phyloP scores from a whole-genome alignment of 2,797 vertebrate genomes.

The Acestrorhynchus altus region DNA sequence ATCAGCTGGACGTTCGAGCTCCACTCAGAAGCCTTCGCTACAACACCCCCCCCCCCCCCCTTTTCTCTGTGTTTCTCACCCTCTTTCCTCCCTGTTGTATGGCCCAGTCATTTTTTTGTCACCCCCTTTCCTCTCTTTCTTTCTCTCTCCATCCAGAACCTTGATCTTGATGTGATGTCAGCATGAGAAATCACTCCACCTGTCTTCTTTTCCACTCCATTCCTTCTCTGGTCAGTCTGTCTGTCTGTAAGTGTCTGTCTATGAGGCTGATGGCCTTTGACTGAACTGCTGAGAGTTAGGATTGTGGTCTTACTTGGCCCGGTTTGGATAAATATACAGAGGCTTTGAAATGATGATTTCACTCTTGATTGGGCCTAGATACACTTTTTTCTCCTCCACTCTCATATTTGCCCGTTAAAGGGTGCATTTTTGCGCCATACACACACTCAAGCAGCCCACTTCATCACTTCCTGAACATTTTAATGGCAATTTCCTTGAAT shows the following conservation, averaged over 20 bases:
- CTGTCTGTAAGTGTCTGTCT: not conserved
- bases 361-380: slow-evolving; percentile 36
- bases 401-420: slow-evolving; percentile 47
- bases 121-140: not conserved
- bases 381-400: slow-evolving; percentile 21
- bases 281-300: slow-evolving; percentile 31
- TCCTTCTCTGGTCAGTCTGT: slow-evolving; percentile 2
- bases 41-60: not conserved
- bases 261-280: slow-evolving; percentile 16
- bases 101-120: not conserved
- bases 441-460: slow-evolving; percentile 38
- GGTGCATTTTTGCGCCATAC: slow-evolving; percentile 36
- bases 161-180: slow-evolving; percentile 44
- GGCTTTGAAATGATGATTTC: slow-evolving; percentile 40
- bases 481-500: slow-evolving; percentile 59
- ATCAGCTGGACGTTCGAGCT: slow-evolving; percentile 40
- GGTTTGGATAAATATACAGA: slow-evolving; percentile 14
- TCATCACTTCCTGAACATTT: slow-evolving; percentile 52
- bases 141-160: slow-evolving; percentile 37
- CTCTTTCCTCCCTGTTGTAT: slow-evolving; percentile 13
- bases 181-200: slow-evolving; percentile 44
- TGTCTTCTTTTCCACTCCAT: slow-evolving; percentile 1
- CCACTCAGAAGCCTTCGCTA: slow-evolving; percentile 3
- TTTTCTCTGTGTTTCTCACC: slow-evolving; percentile 16
- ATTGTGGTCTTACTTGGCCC: not conserved